Evolutionary conservation across 1,140 invertebrate species (phyloP).

Genomic region (Cherax quadricarinatus): DNA sequence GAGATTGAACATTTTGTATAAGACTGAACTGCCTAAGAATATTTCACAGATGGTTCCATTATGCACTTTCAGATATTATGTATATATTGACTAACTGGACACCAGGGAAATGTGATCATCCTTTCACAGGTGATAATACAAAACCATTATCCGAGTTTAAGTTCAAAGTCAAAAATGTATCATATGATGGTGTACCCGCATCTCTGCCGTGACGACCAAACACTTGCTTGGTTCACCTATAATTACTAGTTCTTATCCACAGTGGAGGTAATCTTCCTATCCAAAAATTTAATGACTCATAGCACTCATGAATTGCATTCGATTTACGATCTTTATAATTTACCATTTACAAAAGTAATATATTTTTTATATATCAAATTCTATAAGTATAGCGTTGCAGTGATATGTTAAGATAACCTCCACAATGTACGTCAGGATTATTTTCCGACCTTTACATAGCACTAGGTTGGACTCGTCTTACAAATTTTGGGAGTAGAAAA

Average conservation of each 20-base stretch:
- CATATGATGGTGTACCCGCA: conserved; percentile 53
- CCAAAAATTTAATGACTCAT: not conserved
- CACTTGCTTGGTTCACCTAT: not conserved
- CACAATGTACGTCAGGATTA: not conserved
- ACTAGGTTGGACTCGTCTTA: conserved; percentile 28
- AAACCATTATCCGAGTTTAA: conserved; percentile 37
- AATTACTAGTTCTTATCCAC: conserved; percentile 28
- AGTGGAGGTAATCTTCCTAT: conserved; percentile 36
- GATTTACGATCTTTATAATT: not conserved
- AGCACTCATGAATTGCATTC: not conserved
- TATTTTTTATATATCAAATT: not conserved
- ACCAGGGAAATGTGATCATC: conserved; percentile 25
- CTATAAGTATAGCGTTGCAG: not conserved
- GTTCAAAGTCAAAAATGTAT: conserved; percentile 46
- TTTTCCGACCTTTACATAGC: not conserved
- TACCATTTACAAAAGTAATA: not conserved
- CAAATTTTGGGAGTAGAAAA: conserved; percentile 44
- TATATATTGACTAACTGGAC: conserved; percentile 47
- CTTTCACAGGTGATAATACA: conserved; percentile 38
- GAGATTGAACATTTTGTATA: not conserved
- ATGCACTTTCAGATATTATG: conserved; percentile 45
- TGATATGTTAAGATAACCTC: not conserved
- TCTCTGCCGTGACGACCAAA: conserved; percentile 35
- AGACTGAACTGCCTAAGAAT: not conserved
- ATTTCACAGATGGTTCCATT: conserved; percentile 39